Evolutionary conservation across 2,888 invertebrate genomes (phyloP).

Genomic region (Escarpia spicata): DNA sequence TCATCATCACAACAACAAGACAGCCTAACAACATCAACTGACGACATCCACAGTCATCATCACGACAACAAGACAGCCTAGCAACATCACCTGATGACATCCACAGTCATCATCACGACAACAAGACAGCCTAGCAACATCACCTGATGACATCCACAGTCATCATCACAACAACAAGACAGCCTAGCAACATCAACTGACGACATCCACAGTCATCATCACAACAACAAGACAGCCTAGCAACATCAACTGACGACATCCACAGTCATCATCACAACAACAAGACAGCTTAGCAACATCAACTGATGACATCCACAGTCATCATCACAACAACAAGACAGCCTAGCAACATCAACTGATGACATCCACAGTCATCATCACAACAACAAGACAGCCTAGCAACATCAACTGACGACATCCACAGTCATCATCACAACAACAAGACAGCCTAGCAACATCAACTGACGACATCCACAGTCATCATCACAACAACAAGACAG

Average conservation of each 20-base stretch:
- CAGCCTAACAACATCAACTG: no score
- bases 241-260: slow-evolving; percentile 73
- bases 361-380: not conserved
- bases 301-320: slow-evolving; percentile 62
- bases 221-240: no score
- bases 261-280: not conserved
- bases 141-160: slow-evolving; percentile 62
- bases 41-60: slow-evolving; percentile 19
- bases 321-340: not conserved
- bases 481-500: not conserved
- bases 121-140: no score
- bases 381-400: no score
- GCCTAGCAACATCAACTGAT: slow-evolving; percentile 78
- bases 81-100: slow-evolving; percentile 73
- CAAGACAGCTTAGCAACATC: no score
- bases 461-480: slow-evolving; percentile 52
- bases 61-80: no score
- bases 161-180: not conserved
- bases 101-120: not conserved
- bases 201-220: slow-evolving; percentile 20
- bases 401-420: slow-evolving; percentile 72
- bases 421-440: not conserved
- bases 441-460: no score
- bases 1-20: not conserved
- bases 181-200: slow-evolving; percentile 79